A percentile compares a stretch with the other conserved stretches of the same genome.
phyloP scores from a whole-genome alignment of 2,888 invertebrate species.

The Scaptodrosophila latifasciaeformis region DNA sequence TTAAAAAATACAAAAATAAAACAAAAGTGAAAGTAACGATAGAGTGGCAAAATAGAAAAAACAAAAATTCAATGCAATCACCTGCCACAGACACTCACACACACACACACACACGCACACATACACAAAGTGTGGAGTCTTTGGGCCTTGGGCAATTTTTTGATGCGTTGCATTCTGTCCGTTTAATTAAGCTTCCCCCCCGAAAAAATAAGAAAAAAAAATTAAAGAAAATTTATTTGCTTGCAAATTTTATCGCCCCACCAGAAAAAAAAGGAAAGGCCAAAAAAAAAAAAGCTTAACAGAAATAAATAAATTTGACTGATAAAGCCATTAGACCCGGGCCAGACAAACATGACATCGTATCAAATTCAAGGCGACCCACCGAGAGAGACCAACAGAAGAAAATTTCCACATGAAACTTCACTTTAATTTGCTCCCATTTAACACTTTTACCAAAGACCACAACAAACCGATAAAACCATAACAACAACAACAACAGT shows the following conservation, averaged over 20 bases:
- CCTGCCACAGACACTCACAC: not conserved
- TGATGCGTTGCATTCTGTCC: conserved; percentile 1
- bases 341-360: conserved; percentile 33
- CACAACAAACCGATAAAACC: conserved; percentile 14
- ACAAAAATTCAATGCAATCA: conserved; percentile 26
- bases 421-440: conserved; percentile 47
- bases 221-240: conserved; percentile 3
- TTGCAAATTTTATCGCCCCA: conserved; percentile 8
- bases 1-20: no score
- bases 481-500: not conserved
- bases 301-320: not conserved
- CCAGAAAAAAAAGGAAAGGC: no score
- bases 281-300: not conserved
- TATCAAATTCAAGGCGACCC: conserved; percentile 26
- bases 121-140: no score
- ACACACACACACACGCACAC: conserved; percentile 20
- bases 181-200: no score
- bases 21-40: conserved; percentile 50
- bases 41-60: conserved; percentile 23
- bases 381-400: not conserved
- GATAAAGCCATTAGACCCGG: conserved; percentile 1
- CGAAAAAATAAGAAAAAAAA: not conserved
- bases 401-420: conserved; percentile 17
- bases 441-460: conserved; percentile 50
- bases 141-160: not conserved